Conservation (phyloP, 2,797 vertebrate genomes). For the Oreochromis grahami region DNA sequence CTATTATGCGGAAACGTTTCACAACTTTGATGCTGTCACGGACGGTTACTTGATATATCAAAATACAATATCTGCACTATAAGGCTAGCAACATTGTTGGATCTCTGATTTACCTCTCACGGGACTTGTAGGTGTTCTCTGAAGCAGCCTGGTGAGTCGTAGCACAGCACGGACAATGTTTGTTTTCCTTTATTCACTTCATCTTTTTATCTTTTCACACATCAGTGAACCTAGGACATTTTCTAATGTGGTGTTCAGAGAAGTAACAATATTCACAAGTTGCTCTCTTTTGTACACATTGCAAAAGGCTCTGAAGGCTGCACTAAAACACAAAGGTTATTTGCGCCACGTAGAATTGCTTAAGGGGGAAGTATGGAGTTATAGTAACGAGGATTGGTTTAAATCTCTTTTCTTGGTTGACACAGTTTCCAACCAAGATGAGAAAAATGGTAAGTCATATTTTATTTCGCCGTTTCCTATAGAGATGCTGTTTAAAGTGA, state of each 20-base stretch:
- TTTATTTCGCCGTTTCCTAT: not conserved
- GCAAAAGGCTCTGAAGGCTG: not conserved
- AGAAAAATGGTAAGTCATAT: not conserved
- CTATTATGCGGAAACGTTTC: not conserved
- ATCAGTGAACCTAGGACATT: not conserved
- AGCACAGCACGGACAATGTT: not conserved
- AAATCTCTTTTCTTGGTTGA: not conserved
- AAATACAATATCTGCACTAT: not conserved
- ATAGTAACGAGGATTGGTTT: not conserved
- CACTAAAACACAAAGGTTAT: not conserved
- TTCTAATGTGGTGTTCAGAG: not conserved
- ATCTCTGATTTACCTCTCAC: not conserved
- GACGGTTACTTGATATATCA: not conserved
- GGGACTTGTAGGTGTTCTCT: not conserved
- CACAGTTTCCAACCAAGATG: not conserved
- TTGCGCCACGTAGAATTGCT: not conserved
- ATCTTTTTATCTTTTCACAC: not conserved
- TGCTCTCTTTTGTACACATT: not conserved
- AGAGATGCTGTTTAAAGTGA: not conserved
- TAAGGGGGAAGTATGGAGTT: not conserved
- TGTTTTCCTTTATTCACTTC: no score
- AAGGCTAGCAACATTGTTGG: not conserved
- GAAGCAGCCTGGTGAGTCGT: not conserved
- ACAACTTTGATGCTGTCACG: not conserved
- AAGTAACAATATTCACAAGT: not conserved